Conservation (phyloP, 2,888 invertebrate genomes). For the Spisula subtruncata region DNA sequence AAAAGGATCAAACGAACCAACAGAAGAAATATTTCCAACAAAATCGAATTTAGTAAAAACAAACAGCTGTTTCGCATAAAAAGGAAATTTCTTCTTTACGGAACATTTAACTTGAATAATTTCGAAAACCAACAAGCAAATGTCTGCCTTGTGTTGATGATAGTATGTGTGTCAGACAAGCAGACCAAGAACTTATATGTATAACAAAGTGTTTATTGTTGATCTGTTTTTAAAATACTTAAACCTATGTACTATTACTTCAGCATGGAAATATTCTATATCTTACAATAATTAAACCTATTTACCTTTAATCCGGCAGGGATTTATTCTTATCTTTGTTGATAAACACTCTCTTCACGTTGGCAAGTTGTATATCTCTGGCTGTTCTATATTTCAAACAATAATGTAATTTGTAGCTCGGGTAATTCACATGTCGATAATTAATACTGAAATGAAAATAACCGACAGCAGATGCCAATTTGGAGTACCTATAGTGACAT, state of each 20-base stretch:
- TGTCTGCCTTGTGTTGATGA: too few relatives aligned
- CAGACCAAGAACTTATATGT: not conserved
- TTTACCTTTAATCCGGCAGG: not conserved
- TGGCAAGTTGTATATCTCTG: not conserved
- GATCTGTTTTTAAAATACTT: too few relatives aligned
- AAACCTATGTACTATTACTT: too few relatives aligned
- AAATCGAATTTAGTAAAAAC: too few relatives aligned
- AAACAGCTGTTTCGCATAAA: too few relatives aligned
- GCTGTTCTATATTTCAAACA: not conserved
- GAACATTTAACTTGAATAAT: not conserved
- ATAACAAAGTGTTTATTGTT: too few relatives aligned
- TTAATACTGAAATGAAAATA: not conserved
- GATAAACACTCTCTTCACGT: not conserved
- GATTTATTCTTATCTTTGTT: not conserved
- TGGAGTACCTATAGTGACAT: too few relatives aligned
- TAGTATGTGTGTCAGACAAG: not conserved
- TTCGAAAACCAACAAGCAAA: too few relatives aligned
- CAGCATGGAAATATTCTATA: too few relatives aligned
- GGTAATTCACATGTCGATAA: not conserved
- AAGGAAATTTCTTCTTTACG: not conserved
- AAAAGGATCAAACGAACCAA: too few relatives aligned
- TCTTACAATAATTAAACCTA: not conserved
- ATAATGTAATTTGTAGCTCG: not conserved
- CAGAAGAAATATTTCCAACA: too few relatives aligned
- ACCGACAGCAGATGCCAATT: not conserved